Evolutionary conservation across 2,797 vertebrate genomes (phyloP).

Genomic region (Sylvia borin): DNA sequence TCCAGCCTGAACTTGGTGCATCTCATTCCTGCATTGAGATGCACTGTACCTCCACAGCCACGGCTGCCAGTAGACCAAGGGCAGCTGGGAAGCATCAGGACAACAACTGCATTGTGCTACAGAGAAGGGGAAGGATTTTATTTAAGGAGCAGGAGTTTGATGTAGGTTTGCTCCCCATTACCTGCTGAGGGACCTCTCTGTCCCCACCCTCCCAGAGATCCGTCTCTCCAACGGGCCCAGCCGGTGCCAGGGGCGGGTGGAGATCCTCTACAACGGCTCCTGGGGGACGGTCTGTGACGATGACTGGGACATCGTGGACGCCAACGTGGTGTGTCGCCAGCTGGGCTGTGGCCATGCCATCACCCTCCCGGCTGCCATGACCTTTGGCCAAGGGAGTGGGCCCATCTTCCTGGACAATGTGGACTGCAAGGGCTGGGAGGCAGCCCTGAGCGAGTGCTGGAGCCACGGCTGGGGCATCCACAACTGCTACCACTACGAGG

Average conservation of each 20-base stretch:
- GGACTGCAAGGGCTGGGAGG: conserved; percentile 89
- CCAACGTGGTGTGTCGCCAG: conserved; percentile 92
- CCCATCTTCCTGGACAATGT: conserved; percentile 93
- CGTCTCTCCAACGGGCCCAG: conserved; percentile 86
- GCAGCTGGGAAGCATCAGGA: not conserved
- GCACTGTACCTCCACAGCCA: not conserved
- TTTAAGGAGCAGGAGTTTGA: not conserved
- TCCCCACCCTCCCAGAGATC: conserved; percentile 71
- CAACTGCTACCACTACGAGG: conserved; percentile 98
- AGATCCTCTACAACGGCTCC: conserved; percentile 83
- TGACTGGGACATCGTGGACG: conserved; percentile 95
- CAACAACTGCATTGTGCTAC: not conserved
- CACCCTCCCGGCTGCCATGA: conserved; percentile 80
- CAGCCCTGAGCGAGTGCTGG: conserved; percentile 84
- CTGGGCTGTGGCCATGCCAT: conserved; percentile 86
- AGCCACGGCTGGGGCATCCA: conserved; percentile 93
- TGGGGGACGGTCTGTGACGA: conserved; percentile 97
- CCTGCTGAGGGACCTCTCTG: not conserved
- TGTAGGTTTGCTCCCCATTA: not conserved
- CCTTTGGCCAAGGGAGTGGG: conserved; percentile 87
- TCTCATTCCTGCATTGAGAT: not conserved
- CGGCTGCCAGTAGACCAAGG: not conserved
- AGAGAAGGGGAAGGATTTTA: not conserved
- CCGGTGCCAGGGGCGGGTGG: conserved; percentile 89
- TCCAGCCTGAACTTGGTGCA: not conserved